Evolutionary conservation across 2,113 vertebrate species (phyloP), one percentile per base, ranked within the genome.

Genomic region (Macquaria australasica): DNA sequence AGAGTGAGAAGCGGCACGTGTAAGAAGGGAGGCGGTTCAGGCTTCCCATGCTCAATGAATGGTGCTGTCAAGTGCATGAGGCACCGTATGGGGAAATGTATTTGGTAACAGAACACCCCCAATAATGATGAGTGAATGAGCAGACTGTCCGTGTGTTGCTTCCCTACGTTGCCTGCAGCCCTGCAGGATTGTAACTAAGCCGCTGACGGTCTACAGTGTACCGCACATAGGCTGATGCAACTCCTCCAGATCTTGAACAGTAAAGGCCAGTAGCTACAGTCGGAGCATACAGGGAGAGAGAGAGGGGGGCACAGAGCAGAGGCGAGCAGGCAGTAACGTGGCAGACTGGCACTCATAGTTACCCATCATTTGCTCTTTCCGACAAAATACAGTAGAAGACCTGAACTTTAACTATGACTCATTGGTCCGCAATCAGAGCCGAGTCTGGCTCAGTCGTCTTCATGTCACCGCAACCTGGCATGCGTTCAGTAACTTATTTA

Each of bases 161-260:
- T 34, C 4, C 31, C 8, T 39, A 4, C 6, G 1, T 12, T 14
- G 28, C 4, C 5, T 69, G 20, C 56, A 63, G 58, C 48, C 45
- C 16, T 21, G 78, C 77, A 48, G 20, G 58, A 4, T 56, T 48
- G 6, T 0, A 25, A 37, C 6, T 66, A 43, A 83, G 81, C 69
- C 43, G 41, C 70, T 39, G 59, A 21, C 20, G 1, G 60, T 34
- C 41, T 68, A 31, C 70, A 82, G 72, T 2, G 25, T 3, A 6
- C 21, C 23, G 73, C 60, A 83, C 68, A 69, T 12, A 25, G 48
- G 95, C 93, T 93, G 94, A 95, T 82, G 94, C 95, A 96, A 95
- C 91, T 87, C 90, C 9, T 66, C 18, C 66, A 56, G 59, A 75
- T 70, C 43, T 28, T 87, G 88, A 87, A 84, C 79, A 71, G 74